Base-by-base conservation (phyloP, 2,797 vertebrate genomes). In the Uromys caudimaculatus region DNA sequence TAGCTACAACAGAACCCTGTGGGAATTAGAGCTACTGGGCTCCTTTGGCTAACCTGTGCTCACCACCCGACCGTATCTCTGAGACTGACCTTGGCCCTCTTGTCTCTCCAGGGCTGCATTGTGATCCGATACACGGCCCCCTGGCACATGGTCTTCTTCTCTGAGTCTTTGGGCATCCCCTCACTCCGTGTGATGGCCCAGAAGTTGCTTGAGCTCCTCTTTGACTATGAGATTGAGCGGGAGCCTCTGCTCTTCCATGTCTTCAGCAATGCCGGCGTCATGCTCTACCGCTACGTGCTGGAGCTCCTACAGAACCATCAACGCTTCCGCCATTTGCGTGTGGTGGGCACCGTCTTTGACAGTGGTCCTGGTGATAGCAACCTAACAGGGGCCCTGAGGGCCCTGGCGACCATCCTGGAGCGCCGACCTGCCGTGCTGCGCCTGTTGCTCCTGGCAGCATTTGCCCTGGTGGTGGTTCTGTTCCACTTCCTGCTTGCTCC, bases 201-300 rank as follows among this genome's bases (percentile, higher is more conserved):
- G 75, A 99, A 97, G 88, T 98, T 99, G 88, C 98, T 99, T 91
- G 99, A 99, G 97, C 98, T 99, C 84, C 99, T 99, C 81, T 99
- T 99, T 95, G 99, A 99, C 96, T 99, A 99, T 11, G 99, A 99
- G 50, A 97, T 99, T 94, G 99, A 99, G 95, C 99, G 99, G 98
- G 99, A 99, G 88, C 99, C 99, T 0, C 87, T 99, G 89, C 98
- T 99, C 95, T 99, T 99, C 96, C 99, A 99, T 0, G 97, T 99
- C 6, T 99, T 99, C 98, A 99, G 99, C 97, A 99, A 99, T 0
- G 99, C 99, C 0, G 99, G 99, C 35, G 99, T 98, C 98, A 99
- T 99, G 99, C 98, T 99, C 10, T 99, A 99, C 98, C 99, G 99
- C 13, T 99, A 99, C 52, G 95, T 99, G 24, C 89, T 99, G 0